Base-by-base conservation (phyloP, 2,113 vertebrate genomes). In the Marmota monax region DNA sequence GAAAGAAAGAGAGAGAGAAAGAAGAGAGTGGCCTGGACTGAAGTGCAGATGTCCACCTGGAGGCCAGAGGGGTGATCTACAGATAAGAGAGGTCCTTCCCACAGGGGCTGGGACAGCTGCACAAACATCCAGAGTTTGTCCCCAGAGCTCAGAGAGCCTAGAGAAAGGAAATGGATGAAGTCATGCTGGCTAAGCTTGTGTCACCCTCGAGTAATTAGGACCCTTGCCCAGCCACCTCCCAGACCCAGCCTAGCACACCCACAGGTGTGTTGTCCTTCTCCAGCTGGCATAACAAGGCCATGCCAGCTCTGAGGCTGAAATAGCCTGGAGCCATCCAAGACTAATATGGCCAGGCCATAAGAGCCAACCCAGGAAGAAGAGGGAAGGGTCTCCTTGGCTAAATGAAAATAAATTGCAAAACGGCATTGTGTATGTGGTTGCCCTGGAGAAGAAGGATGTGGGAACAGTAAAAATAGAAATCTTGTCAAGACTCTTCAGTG, bases 221-320 rank as follows among this genome's bases (percentile, higher is more conserved):
- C 85, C 8, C 13, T 84, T 51, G 97, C 98, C 70, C 3, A 72
- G 88, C 93, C 94, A 72, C 97, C 93, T 82, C 39, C 92, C 86
- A 96, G 97, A 93, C 96, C 97, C 87, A 37, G 27, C 89, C 97
- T 93, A 85, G 97, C 96, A 58, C 92, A 94, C 80, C 2, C 96
- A 92, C 98, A 98, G 98, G 98, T 99, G 98, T 98, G 98, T 98
- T 98, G 98, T 98, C 96, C n/a, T 97, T 98, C 94, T 96, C 98
- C 98, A 98, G 98, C 98, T 99, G 98, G 94, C 97, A 98, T 96
- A 98, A 98, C 98, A 98, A 95, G 84, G 5, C 95, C 18, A 2
- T 97, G 98, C 98, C 98, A 90, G 97, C 94, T 89, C 97, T 9
- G 78, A 97, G 97, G 96, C 98, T 29, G 83, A 98, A 97, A 96